These are phyloP conservation scores for Ochropacha duplaris DNA, from an alignment of 2,888 invertebrate species.

Conservation along the genomic window DNA sequence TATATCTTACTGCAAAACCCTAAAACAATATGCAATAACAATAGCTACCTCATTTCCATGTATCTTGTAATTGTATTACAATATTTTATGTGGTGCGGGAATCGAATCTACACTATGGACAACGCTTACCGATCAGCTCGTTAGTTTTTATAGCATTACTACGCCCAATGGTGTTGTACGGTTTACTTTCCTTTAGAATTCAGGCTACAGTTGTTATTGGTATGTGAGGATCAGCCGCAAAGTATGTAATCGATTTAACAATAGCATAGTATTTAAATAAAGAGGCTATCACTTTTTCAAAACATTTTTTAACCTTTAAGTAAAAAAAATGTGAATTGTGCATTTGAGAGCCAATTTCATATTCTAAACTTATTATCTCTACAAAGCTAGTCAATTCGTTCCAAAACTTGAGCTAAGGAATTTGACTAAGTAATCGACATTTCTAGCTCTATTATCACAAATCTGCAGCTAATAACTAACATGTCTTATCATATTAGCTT, in stretches of 20 bases:
- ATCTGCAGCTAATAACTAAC: too few relatives aligned
- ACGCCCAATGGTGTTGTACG: constrained; percentile 3
- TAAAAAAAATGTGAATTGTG: too few relatives aligned
- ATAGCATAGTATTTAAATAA: not conserved
- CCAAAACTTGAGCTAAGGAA: too few relatives aligned
- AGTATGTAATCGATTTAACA: not conserved
- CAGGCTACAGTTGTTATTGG: constrained; percentile 1
- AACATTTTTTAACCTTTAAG: too few relatives aligned
- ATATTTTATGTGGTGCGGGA: constrained; percentile 1
- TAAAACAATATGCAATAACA: not conserved
- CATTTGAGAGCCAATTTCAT: too few relatives aligned
- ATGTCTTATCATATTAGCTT: too few relatives aligned
- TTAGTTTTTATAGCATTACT: constrained; percentile 6
- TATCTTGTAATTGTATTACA: not conserved
- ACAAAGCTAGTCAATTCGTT: too few relatives aligned
- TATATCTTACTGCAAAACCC: not conserved
- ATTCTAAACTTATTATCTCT: too few relatives aligned
- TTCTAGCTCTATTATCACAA: too few relatives aligned
- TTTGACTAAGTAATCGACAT: too few relatives aligned
- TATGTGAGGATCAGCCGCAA: not conserved
- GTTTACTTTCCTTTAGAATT: not conserved
- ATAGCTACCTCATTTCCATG: not conserved
- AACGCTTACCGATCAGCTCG: constrained; percentile 5
- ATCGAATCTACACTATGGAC: constrained; percentile 2
- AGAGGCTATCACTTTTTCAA: not conserved